Percentiles rank a stretch among this genome's conserved stretches.
These are phyloP conservation scores for Gymnoscelis rufifasciata DNA, from an alignment of 2,888 invertebrate genomes.

Conservation along the genomic window DNA sequence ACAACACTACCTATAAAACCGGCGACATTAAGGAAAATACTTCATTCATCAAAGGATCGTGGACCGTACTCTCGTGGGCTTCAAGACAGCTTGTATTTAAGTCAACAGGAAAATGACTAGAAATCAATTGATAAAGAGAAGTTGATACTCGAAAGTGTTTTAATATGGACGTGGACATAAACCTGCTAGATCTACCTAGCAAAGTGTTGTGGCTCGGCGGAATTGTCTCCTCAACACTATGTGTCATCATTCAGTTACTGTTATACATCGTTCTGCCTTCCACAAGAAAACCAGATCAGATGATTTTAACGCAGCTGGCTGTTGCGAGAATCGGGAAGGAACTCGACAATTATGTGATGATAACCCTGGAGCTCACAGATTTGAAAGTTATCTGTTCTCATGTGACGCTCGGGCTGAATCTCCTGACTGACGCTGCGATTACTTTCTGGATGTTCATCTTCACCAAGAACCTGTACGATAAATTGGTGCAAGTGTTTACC, in stretches of 20 bases:
- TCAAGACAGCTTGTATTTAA: background rate
- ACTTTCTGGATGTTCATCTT: slow-evolving; percentile 57
- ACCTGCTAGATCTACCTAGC: background rate
- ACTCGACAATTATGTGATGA: slow-evolving; percentile 39
- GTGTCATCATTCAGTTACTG: slow-evolving; percentile 8
- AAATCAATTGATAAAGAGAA: too few relatives aligned
- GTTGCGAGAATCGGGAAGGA: slow-evolving; percentile 21
- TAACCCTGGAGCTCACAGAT: slow-evolving; percentile 6
- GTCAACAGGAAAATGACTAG: background rate
- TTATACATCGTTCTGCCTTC: slow-evolving; percentile 9
- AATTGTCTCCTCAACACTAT: slow-evolving; percentile 36
- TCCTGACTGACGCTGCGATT: slow-evolving; percentile 47
- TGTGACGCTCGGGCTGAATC: slow-evolving; percentile 20
- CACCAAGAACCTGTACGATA: slow-evolving; percentile 57
- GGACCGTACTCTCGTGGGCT: background rate
- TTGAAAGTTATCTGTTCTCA: slow-evolving; percentile 7
- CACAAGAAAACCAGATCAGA: slow-evolving; percentile 13
- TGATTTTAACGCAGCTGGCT: slow-evolving; percentile 12
- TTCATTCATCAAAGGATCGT: background rate
- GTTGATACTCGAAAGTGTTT: too few relatives aligned
- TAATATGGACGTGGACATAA: slow-evolving; percentile 1
- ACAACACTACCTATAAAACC: background rate
- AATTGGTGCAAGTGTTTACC: slow-evolving; percentile 50
- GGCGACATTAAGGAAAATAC: background rate
- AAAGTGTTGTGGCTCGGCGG: slow-evolving; percentile 40